Conservation (phyloP, 2,797 vertebrate genomes). For the Phylloscopus collybita region DNA sequence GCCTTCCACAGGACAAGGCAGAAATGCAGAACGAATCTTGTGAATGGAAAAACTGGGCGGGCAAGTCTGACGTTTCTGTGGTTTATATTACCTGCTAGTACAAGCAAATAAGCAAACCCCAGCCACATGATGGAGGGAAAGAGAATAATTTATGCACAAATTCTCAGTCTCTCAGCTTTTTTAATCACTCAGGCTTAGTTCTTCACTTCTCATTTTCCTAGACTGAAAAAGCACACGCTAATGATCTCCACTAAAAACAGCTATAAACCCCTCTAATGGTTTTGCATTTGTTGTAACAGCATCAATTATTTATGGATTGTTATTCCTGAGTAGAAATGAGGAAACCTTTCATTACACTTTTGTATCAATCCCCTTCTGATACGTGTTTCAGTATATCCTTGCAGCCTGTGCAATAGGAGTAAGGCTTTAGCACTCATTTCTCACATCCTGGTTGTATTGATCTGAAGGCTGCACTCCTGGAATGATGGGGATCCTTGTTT, state of each 20-base stretch:
- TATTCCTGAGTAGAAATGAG: not conserved
- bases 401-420: accelerated
- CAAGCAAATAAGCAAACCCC: constrained; percentile 50
- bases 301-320: not conserved
- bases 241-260: not conserved
- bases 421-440: not conserved
- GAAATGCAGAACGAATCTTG: constrained; percentile 1
- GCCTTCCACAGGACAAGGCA: not conserved
- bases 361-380: not conserved
- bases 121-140: not conserved
- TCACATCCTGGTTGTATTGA: not conserved
- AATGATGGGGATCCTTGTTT: not conserved
- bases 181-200: not conserved
- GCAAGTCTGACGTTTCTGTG: constrained; percentile 29
- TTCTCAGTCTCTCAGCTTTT: constrained; percentile 1
- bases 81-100: constrained; percentile 23
- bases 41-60: constrained; percentile 19
- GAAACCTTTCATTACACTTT: not conserved
- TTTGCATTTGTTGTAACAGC: not conserved
- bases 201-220: not conserved
- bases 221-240: not conserved
- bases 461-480: not conserved
- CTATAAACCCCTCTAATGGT: not conserved
- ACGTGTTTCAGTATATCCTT: accelerated
- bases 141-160: not conserved